Conservation (phyloP, 2,888 invertebrate genomes). For the Actias luna region DNA sequence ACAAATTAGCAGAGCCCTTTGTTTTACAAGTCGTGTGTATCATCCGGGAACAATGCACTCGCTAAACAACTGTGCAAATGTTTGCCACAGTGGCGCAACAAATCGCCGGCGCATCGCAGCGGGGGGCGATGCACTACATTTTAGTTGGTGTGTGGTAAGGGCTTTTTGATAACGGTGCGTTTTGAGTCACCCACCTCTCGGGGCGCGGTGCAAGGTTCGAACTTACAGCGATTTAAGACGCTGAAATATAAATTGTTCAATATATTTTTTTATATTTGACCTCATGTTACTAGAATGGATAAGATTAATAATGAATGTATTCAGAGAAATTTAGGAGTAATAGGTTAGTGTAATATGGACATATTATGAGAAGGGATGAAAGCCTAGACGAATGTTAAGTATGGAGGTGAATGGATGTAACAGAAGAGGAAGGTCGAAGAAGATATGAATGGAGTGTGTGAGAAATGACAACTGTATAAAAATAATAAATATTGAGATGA, state of each 20-base stretch:
- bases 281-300: too few relatives aligned
- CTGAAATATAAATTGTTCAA: neutral
- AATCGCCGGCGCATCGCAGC: slow-evolving; percentile 30
- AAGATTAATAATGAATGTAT: too few relatives aligned
- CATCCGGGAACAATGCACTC: slow-evolving; percentile 13
- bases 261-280: too few relatives aligned
- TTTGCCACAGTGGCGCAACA: slow-evolving; percentile 40
- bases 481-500: too few relatives aligned
- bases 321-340: too few relatives aligned
- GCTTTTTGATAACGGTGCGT: slow-evolving; percentile 59
- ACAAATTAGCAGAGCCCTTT: slow-evolving; percentile 10
- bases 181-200: slow-evolving; percentile 51
- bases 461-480: too few relatives aligned
- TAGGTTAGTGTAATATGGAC: too few relatives aligned
- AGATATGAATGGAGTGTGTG: too few relatives aligned
- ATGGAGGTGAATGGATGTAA: too few relatives aligned
- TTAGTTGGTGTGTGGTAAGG: slow-evolving; percentile 51
- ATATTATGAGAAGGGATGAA: too few relatives aligned
- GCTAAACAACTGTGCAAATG: slow-evolving; percentile 59
- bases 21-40: slow-evolving; percentile 11
- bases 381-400: too few relatives aligned
- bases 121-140: slow-evolving; percentile 49
- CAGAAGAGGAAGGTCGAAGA: too few relatives aligned
- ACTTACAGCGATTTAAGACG: neutral
- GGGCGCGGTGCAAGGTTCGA: slow-evolving; percentile 20